Evolutionary conservation across 2,888 invertebrate species (phyloP).

Genomic region (Agrotis clavis): DNA sequence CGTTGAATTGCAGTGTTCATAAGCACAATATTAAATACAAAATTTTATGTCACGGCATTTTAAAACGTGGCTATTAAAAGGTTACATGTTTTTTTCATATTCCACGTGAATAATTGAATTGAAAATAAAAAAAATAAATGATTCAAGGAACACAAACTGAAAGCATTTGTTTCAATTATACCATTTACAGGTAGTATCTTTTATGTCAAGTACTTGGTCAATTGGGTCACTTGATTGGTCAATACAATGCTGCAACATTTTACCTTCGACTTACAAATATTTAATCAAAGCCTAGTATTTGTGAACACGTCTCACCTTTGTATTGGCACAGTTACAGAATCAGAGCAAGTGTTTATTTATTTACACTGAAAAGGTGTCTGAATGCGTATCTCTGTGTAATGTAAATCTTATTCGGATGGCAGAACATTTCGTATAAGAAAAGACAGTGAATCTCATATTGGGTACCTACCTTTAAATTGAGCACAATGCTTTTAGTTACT

Average conservation of each 20-base stretch:
- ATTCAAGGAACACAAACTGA: neutral
- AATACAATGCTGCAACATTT: constrained; percentile 10
- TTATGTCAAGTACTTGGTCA: neutral
- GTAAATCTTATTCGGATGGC: constrained; percentile 44
- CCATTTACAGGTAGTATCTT: neutral
- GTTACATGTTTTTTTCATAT: neutral
- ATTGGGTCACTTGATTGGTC: neutral
- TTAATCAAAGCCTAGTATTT: constrained; percentile 47
- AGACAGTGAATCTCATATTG: constrained; percentile 29
- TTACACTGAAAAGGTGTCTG: constrained; percentile 37
- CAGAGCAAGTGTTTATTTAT: constrained; percentile 57
- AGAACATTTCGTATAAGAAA: constrained; percentile 13
- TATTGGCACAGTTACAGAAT: constrained; percentile 46
- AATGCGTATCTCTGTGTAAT: constrained; percentile 35
- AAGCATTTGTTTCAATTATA: neutral
- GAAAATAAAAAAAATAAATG: neutral
- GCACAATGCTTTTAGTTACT: constrained; percentile 18
- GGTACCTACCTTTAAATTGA: constrained; percentile 24
- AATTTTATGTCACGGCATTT: neutral
- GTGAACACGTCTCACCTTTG: constrained; percentile 38
- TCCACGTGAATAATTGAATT: neutral
- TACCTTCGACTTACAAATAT: constrained; percentile 40
- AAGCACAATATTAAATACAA: neutral
- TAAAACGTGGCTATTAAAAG: neutral
- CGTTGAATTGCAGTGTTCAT: neutral